Base-by-base conservation (phyloP, 2,113 vertebrate species). In the Pterophyllum scalare region DNA sequence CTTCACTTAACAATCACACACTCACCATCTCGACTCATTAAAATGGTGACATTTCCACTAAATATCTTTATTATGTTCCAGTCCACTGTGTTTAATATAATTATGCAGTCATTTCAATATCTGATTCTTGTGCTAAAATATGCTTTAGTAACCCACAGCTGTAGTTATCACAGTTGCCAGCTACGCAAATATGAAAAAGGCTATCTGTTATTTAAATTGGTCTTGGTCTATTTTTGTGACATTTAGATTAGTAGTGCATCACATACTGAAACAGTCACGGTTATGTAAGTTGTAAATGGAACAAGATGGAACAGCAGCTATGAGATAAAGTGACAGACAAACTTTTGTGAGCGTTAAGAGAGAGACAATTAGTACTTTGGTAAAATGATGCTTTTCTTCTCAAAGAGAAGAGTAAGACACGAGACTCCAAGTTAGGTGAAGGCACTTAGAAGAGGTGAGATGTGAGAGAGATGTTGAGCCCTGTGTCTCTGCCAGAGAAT, bases 341-440 rank as follows among this genome's bases (percentile, higher is more conserved):
- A 38, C 35, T 70, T 26, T 70, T 59, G 10, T 70, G 15, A 67
- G 75, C 19, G 26, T 26, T 31, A 74, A 59, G n/a, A 43, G n/a
- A 75, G 54, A 62, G 49, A 81, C 70, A 38, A 59, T 64, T 26
- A 75, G 67, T 22, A 52, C 54, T 46, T 22, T 20, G 78, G 35
- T 35, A 3, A 74, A 4, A 77, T 64, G 14, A 60, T 10, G 28
- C 35, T 46, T 58, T 24, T 81, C 14, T 75, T 83, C 26, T 83
- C 46, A 35, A 35, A 38, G 11, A 26, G 58, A 52, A 72, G 26
- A 70, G 57, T 65, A 82, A 52, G 31, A 43, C 61, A 79, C 54
- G 54, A 84, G 49, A 59, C 77, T 76, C 40, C 43, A 67, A 67
- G 64, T 4, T 60, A 81, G 57, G 40, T 46, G 65, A 85, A 61